Base-by-base conservation (phyloP, 2,797 vertebrate genomes). In the Meda fulgida region DNA sequence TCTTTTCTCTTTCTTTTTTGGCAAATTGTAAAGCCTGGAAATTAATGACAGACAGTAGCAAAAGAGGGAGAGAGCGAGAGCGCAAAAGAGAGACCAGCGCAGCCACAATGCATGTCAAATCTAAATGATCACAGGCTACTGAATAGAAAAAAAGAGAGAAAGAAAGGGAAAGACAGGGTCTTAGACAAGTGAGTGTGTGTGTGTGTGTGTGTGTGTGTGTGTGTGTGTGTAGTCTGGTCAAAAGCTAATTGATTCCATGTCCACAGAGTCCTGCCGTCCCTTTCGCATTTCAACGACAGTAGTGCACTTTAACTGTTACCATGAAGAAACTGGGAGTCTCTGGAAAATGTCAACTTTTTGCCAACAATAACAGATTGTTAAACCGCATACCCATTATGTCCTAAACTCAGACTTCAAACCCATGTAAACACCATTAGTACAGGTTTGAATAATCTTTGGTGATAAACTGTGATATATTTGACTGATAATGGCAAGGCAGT, bases 101-200 rank as follows among this genome's bases (percentile, higher is more conserved):
- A 94, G 94, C 94, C 95, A 97, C 96, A 97, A 96, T 96, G 94
- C 95, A 94, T 95, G 95, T 97, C 96, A 97, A 96, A 95, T 95
- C 96, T 96, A 96, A 97, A 96, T 96, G 96, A 96, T 97, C 96
- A 95, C 96, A 93, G 94, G 93, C 95, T 95, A 94, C 93, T 96
- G 96, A 96, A 96, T 95, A 94, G 96, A 94, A 92, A 94, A 91
- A 71, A 95, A 94, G 94, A 72, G 55, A 43, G 51, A 70, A 84
- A 86, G 84, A 85, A 85, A 84, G 80, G 75, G 71, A 87, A 85
- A 88, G 89, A 89, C 83, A 73, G 84, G 83, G 83, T 84, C 86
- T 89, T 83, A 73, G 87, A 85, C 73, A 81, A 75, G 82, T 78
- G 78, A 58, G 51, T 76, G 51, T 58, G 73, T 58, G 51, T 69